phyloP scores from a whole-genome alignment of 2,888 invertebrate genomes.

The Pomacea canaliculata region DNA sequence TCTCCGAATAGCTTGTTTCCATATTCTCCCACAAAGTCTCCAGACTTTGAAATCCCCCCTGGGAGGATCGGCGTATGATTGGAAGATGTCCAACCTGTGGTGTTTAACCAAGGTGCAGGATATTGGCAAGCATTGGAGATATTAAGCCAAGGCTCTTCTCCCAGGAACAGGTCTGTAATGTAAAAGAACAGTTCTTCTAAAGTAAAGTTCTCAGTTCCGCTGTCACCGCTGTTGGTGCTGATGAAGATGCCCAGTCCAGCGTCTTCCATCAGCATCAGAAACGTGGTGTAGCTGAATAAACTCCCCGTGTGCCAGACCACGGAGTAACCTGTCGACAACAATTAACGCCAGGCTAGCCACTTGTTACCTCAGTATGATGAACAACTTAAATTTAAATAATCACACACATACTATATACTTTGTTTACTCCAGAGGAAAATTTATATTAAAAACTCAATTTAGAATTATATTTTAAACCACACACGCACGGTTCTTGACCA shows the following conservation, averaged over 20 bases:
- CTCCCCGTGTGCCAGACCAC: neutral
- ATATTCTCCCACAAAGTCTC: constrained; percentile 32
- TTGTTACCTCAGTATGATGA: too few species aligned
- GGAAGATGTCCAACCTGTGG: neutral
- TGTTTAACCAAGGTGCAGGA: constrained; percentile 31
- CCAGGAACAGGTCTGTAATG: constrained; percentile 42
- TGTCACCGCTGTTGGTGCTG: neutral
- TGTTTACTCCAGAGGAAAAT: neutral
- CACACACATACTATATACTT: neutral
- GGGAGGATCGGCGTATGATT: neutral
- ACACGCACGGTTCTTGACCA: too few species aligned
- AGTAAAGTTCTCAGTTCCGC: neutral
- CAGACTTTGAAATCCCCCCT: neutral
- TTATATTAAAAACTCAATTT: neutral
- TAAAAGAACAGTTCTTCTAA: constrained; percentile 33
- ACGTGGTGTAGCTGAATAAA: neutral
- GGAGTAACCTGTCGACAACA: neutral
- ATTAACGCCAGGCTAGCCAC: too few species aligned
- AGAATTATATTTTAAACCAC: too few species aligned
- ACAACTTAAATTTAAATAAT: neutral
- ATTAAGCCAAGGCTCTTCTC: constrained; percentile 44
- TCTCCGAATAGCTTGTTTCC: constrained; percentile 33
- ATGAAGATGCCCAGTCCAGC: neutral
- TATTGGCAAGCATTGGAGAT: constrained; percentile 41
- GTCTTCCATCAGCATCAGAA: neutral